Evolutionary conservation across 2,113 vertebrate species (phyloP), one percentile per base, ranked within the genome.

Genomic region (Dunckerocampus dactyliophorus): DNA sequence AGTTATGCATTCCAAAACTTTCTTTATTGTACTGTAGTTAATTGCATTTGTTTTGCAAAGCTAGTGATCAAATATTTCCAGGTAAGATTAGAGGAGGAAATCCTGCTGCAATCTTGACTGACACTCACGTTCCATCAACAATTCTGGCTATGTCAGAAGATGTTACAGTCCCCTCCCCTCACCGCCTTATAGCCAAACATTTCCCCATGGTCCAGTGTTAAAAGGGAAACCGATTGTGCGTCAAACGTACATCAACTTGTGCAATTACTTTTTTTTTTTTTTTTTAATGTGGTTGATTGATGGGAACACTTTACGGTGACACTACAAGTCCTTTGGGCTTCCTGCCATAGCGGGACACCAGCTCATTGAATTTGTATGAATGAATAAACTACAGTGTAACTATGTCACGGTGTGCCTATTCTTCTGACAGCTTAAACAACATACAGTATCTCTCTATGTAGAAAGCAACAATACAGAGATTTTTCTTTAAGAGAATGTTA

Each of bases 161-260:
- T 76, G 79, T 84, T 77, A 85, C 77, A 71, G 71, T 63, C 81
- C 72, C 49, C 13, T 28, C 24, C 24, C 24, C 24, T 28, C 45
- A 4, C 74, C 83, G 80, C 85, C 80, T 88, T 87, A 81, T 81
- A 77, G 74, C 77, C 72, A 79, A 79, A 77, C 58, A 62, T 72
- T 74, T 70, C 55, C 77, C 77, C 75, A 76, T 74, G 80, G 82
- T 81, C 87, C 88, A 90, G 88, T 90, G 89, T 91, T 91, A 89
- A 89, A 91, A 91, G 90, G 90, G 90, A 90, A 89, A 81, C 63
- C 7, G 75, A 75, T 59, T 87, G 89, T 88, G 65, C 85, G 80
- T 89, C 73, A 79, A 71, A 87, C 70, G 90, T 89, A 74, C 88
- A 87, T 85, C 82, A 87, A 87, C 76, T 81, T 85, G 90, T 91